Evolutionary conservation across 2,888 invertebrate genomes (phyloP).

Genomic region (Synergus gifuensis): DNA sequence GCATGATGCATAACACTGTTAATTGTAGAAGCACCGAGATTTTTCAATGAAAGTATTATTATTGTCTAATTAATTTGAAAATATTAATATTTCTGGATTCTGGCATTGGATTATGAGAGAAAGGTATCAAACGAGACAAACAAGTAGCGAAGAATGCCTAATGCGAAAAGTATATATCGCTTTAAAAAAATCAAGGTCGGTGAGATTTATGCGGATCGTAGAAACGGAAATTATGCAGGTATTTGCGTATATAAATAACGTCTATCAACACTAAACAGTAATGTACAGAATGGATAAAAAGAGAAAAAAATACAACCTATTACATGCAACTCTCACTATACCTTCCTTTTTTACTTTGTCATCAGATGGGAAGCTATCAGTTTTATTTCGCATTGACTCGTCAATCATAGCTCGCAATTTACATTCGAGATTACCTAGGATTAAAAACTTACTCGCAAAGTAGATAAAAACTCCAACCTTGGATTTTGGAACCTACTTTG

Average conservation of each 20-base stretch:
- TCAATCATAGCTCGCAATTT: neutral
- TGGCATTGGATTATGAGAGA: slow-evolving; percentile 4
- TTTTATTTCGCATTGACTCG: neutral
- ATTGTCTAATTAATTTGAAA: neutral
- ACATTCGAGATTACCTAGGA: neutral
- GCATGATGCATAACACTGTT: neutral
- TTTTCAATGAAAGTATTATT: slow-evolving; percentile 2
- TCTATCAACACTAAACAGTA: slow-evolving; percentile 10
- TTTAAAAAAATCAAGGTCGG: slow-evolving; percentile 26
- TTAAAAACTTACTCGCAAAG: neutral
- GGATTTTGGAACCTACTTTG: neutral
- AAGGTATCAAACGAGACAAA: slow-evolving; percentile 12
- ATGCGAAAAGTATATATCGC: slow-evolving; percentile 21
- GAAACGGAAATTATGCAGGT: slow-evolving; percentile 34
- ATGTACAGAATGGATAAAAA: neutral
- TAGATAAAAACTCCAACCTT: neutral
- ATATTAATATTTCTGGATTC: slow-evolving; percentile 1
- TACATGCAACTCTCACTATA: neutral
- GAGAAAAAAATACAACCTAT: neutral
- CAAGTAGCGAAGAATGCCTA: neutral
- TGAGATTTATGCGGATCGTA: slow-evolving; percentile 30
- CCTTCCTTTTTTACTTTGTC: neutral
- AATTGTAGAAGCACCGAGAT: neutral
- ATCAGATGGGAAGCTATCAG: slow-evolving; percentile 7
- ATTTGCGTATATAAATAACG: slow-evolving; percentile 18